These are phyloP conservation scores for Origma solitaria DNA, from an alignment of 2,113 vertebrate species.

Conservation along the genomic window DNA sequence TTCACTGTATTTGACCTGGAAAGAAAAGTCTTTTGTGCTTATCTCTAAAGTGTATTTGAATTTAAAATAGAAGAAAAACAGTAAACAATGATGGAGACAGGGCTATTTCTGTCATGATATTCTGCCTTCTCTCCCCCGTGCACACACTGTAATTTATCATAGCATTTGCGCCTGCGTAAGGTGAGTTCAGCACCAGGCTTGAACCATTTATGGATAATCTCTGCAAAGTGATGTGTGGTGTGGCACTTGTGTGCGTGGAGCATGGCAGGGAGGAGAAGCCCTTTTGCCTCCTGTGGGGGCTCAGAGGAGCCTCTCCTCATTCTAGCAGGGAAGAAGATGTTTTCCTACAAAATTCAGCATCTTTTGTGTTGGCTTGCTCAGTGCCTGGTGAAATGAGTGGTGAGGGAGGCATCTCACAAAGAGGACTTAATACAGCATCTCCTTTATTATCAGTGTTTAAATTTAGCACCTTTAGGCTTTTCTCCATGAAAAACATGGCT, in stretches of 20 bases:
- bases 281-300: rapidly evolving
- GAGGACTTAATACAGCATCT: neutral
- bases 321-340: neutral
- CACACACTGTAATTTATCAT: neutral
- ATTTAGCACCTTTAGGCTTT: neutral
- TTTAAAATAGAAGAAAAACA: neutral
- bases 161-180: neutral
- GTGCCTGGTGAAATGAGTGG: neutral
- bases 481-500: neutral
- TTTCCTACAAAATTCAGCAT: neutral
- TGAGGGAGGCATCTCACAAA: rapidly evolving
- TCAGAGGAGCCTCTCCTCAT: neutral
- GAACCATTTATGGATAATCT: neutral
- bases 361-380: rapidly evolving
- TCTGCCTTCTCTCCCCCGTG: neutral
- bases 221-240: neutral
- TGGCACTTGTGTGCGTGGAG: neutral
- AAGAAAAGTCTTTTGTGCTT: neutral
- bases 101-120: neutral
- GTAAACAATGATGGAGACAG: neutral
- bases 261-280: neutral
- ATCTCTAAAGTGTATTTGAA: neutral
- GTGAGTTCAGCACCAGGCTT: neutral
- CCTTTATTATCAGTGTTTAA: neutral
- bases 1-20: neutral